phyloP scores from a whole-genome alignment of 1,140 invertebrate species.

The Sinella curviseta region DNA sequence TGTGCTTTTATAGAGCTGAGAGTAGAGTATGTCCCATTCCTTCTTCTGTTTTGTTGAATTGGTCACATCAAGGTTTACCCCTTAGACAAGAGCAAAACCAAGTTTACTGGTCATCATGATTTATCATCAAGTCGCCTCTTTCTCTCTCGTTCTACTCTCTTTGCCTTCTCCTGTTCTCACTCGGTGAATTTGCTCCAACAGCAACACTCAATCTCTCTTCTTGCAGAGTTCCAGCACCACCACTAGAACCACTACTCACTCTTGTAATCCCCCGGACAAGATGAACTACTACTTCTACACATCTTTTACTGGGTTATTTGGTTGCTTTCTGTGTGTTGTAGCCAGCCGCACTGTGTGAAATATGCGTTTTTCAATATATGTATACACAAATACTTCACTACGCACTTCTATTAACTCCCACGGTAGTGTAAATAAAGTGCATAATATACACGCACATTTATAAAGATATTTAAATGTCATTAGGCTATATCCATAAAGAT shows the following conservation, averaged over 20 bases:
- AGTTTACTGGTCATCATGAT: conserved; percentile 42
- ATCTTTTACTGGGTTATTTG: too few species aligned
- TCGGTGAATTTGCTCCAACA: neutral
- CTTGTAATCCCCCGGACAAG: conserved; percentile 20
- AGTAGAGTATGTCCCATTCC: too few species aligned
- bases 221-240: neutral
- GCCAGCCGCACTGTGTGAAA: neutral
- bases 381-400: too few species aligned
- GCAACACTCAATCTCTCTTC: neutral
- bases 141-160: conserved; percentile 3
- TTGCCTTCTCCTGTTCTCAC: neutral
- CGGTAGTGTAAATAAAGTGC: too few species aligned
- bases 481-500: too few species aligned
- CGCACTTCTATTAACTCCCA: too few species aligned
- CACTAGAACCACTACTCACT: neutral
- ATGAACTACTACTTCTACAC: neutral
- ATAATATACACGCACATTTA: too few species aligned
- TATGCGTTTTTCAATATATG: neutral
- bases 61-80: conserved; percentile 47
- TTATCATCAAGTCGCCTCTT: conserved; percentile 40
- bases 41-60: conserved; percentile 3
- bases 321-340: neutral
- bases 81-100: conserved; percentile 33
- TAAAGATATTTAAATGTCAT: too few species aligned
- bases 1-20: too few species aligned